Base-by-base conservation (phyloP, 30 jellyfish, hydroid and myxozoan genomes). In the Catostylus mosaicus region DNA sequence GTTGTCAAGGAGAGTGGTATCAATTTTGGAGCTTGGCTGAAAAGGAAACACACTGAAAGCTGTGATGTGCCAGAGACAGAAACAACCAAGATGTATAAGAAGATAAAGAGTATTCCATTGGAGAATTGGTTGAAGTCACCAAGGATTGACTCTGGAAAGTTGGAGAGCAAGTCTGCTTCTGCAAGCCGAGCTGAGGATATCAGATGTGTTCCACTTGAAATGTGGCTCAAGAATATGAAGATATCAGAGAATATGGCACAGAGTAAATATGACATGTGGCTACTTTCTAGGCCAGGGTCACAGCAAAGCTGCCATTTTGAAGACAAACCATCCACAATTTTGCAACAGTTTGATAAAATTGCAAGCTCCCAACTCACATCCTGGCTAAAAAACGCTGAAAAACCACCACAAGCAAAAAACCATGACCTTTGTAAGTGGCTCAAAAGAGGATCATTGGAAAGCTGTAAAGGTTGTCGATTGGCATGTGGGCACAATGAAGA, bases 361-460 rank as follows among this genome's bases (percentile, higher is more conserved):
- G 37, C 86, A 33, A 8, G 34, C 12, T 50, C 86, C 1, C 43
- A 52, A 3, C 86, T 75, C 59, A 23, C 27, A 11, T 37, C 31
- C 32, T 75, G 86, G 86, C 18, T 75, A 18, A 75, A 75, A 69
- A 1, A 51, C 18, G 47, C 48, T 18, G 18, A 51, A 10, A 26
- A 19, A 27, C 19, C 64, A 22, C 37, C 57, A 33, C 33, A 27
- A 16, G 31, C 0, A 18, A 7, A 33, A 31, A 50, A 34, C 14
- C 75, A 50, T 34, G 86, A 75, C 31, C 59, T 52, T 19, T 56
- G 86, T 31, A 75, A 75, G 62, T 75, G 86, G 86, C 75, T 75
- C n/a, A 56, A 51, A 48, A 47, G 63, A 50, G 86, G 75, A 24
- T 29, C 64, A 16, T 14, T 27, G 27, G 38, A 59, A 33, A 33